Conservation (phyloP, 2,113 vertebrate species). For the Dasyurus viverrinus region DNA sequence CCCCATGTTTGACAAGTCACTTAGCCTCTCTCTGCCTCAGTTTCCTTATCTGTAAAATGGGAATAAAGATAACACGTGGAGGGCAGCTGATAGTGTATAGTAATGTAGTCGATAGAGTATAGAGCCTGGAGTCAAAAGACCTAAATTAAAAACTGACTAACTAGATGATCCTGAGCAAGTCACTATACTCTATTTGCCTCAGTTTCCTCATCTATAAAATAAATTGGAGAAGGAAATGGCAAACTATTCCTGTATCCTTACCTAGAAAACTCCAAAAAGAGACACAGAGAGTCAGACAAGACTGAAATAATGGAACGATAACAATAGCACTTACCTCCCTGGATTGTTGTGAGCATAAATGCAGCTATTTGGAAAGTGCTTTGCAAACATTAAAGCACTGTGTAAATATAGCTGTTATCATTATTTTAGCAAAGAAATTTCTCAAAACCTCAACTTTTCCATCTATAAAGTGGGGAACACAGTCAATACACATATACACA, state of each 20-base stretch:
- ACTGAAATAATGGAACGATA: background rate
- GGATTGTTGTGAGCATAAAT: background rate
- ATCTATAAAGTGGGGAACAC: background rate
- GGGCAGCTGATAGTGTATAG: background rate
- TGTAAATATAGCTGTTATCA: background rate
- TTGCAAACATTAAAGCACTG: background rate
- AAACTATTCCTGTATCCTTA: background rate
- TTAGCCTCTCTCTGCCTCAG: background rate
- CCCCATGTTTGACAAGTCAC: background rate
- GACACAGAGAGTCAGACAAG: background rate
- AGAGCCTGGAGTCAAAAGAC: background rate
- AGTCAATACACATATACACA: background rate
- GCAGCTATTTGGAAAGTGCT: background rate
- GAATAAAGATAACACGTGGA: background rate
- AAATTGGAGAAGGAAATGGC: background rate
- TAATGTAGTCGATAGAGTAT: background rate
- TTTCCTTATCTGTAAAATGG: background rate
- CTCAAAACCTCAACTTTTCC: background rate
- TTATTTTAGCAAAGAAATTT: background rate
- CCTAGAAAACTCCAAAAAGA: background rate
- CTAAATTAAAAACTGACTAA: background rate
- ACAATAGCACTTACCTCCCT: background rate
- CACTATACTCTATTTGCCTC: background rate
- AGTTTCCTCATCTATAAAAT: background rate
- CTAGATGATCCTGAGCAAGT: background rate